Evolutionary conservation across 2,113 vertebrate species (phyloP), one percentile per base, ranked within the genome.

Genomic region (Cheilinus undulatus): DNA sequence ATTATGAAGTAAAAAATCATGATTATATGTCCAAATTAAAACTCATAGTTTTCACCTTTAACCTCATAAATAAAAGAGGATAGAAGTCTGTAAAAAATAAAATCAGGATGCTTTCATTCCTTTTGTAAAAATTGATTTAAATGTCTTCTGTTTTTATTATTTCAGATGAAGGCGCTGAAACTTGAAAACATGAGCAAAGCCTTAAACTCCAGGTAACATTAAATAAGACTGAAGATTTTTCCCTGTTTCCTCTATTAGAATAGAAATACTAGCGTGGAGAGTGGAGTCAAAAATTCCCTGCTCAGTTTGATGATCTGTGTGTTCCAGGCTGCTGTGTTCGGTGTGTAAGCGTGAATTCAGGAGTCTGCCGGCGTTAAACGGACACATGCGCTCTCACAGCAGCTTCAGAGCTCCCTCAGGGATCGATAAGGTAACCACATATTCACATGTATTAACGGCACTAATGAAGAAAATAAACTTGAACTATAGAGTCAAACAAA

Each of bases 291-390:
- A n/a, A n/a, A n/a, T n/a, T n/a, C n/a, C n/a, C n/a, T n/a, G n/a
- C n/a, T n/a, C n/a, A n/a, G n/a, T n/a, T n/a, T n/a, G n/a, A n/a
- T n/a, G n/a, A n/a, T 45, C 23, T 62, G 52, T 56, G 56, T 54
- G 49, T 48, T 42, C 32, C 26, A 83, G 85, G 63, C 23, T 78
- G 80, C 24, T 77, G 58, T 88, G 86, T 71, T 66, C 28, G 50
- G 82, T 92, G 91, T 92, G 88, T 81, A 73, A 88, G 17, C 87
- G 76, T 4, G 84, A 70, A 5, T 93, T 88, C 34, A 84, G 73
- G 78, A 83, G 71, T 43, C 65, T 85, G 14, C 79, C 82, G 3
- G 84, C 82, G 0, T 17, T 89, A 23, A 89, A 85, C 7, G 73
- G 84, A 38, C 87, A 89, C 76, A 86, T 85, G 82, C 76, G 84